A percentile compares a stretch with the other conserved stretches of the same genome.
Conservation (phyloP, 2,113 vertebrate species). For the Colistium nudipinnis region DNA sequence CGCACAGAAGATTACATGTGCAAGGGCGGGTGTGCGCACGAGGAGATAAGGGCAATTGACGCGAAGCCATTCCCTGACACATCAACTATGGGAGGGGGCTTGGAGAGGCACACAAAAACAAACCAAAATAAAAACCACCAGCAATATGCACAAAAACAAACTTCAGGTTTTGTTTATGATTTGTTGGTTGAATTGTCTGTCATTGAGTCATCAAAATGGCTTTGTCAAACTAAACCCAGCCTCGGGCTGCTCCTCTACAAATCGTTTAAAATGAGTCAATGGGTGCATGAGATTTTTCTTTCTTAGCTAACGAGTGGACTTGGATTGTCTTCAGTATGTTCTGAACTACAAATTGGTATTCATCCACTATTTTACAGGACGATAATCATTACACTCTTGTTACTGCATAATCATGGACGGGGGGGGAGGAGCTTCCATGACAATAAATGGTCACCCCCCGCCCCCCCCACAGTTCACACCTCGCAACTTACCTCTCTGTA, state of each 20-base stretch:
- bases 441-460: constrained; percentile 3
- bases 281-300: no score
- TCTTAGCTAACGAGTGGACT: no score
- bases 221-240: constrained; percentile 16
- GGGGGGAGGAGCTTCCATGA: background rate
- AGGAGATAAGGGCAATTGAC: constrained; percentile 52
- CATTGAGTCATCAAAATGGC: constrained; percentile 19
- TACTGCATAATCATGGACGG: constrained; percentile 16
- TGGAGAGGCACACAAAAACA: background rate
- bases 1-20: constrained; percentile 18
- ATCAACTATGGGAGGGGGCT: constrained; percentile 34
- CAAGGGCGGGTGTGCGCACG: constrained; percentile 7
- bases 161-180: constrained; percentile 11
- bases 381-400: constrained; percentile 17
- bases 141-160: background rate
- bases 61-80: background rate
- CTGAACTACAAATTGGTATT: no score
- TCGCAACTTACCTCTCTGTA: background rate
- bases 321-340: no score
- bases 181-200: constrained; percentile 27
- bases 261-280: constrained; percentile 4
- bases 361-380: no score
- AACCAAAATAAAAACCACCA: constrained; percentile 5
- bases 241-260: background rate
- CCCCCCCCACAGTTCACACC: constrained; percentile 15